A percentile compares a stretch with the other conserved stretches of the same genome.
Evolutionary conservation across 2,888 invertebrate genomes (phyloP).

Genomic region (Drepanosiphum platanoidis): DNA sequence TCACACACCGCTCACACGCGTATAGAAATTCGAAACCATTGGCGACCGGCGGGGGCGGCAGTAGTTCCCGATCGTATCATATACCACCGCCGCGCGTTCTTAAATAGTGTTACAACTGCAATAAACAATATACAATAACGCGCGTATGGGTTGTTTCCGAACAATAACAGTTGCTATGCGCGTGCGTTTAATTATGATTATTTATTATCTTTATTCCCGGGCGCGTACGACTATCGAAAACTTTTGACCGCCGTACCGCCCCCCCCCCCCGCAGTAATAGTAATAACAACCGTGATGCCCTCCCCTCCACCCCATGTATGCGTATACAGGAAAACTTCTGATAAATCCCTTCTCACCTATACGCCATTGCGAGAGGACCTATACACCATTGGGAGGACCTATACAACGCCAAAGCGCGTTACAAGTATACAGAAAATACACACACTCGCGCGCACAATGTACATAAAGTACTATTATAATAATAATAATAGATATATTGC

Average conservation of each 20-base stretch:
- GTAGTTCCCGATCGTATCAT: not conserved
- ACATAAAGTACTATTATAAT: not conserved
- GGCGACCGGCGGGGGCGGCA: too few species aligned
- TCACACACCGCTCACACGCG: not conserved
- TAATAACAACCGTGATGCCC: not conserved
- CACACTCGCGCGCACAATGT: not conserved
- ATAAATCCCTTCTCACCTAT: conserved; percentile 15
- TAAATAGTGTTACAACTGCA: conserved; percentile 2
- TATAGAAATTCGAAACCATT: not conserved
- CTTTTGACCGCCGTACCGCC: not conserved
- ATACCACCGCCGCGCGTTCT: not conserved
- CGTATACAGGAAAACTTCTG: conserved; percentile 2
- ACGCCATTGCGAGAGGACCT: not conserved
- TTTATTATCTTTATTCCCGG: conserved; percentile 37
- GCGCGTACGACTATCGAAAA: conserved; percentile 11
- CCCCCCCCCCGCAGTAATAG: not conserved
- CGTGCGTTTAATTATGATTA: conserved; percentile 48
- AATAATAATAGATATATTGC: not conserved
- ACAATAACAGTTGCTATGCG: not conserved
- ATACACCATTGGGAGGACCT: too few species aligned
- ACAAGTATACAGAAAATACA: not conserved
- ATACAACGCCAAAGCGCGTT: not conserved
- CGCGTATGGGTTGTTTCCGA: not conserved
- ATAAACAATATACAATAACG: conserved; percentile 1
- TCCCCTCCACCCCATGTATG: too few species aligned